Base-by-base conservation (phyloP, 2,888 invertebrate genomes). In the Formica aserva region DNA sequence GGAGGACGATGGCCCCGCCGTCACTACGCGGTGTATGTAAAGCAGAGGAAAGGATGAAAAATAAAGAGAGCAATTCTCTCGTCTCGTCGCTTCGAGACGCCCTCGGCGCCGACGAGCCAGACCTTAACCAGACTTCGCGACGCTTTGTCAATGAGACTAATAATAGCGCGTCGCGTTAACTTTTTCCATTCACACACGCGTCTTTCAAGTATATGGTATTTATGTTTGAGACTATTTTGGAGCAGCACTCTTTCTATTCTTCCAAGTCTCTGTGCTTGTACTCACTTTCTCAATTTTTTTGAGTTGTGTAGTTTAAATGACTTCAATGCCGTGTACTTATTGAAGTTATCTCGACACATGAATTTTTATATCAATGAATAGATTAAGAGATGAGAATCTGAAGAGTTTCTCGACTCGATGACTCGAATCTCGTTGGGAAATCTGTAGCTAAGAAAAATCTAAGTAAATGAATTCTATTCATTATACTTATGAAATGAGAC, bases 31-130 rank as follows among this genome's bases (percentile, higher is more conserved):
- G 29, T 32, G 75, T 67, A 76, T 85, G 84, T 85, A 84, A 88
- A 88, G 85, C 63, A 52, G 83, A 82, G 65, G 38, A 67, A 76
- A 84, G 71, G 85, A 75, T 67, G 76, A 72, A 60, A 69, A 80
- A 41, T 78, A 60, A 82, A 76, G 71, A 80, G 75, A 85, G 71
- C 83, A 80, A 72, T 55, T 52, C 26, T 65, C 71, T 60, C 69
- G 77, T 45, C 57, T 57, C 69, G 77, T 22, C 69, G 69, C 41
- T 38, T 29, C 77, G 67, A 41, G 67, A 67, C 77, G 67, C 52
- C 52, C 26, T 78, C 72, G 57, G 67, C 69, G 57, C 15, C 41
- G 62, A 74, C 74, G 65, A 65, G 72, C 29, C 62, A 62, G 29
- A 32, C 32, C 13, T 48, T 48, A 52, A 52, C 35, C 65, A 35